Evolutionary conservation across 1,140 invertebrate species (phyloP).

Genomic region (Schmidtea mediterranea): DNA sequence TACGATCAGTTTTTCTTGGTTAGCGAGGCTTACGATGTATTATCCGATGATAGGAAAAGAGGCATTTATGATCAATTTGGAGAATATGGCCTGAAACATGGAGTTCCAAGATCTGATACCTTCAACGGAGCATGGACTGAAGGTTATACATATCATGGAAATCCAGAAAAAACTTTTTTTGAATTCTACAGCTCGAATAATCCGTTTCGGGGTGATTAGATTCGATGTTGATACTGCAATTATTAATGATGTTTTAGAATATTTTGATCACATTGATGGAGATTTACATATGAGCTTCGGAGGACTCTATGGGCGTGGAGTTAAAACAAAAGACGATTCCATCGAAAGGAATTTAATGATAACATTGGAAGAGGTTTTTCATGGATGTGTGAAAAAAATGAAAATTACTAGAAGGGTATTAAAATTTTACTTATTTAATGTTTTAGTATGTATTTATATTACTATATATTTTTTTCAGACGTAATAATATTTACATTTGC

Average conservation of each 20-base stretch:
- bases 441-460: too few relatives aligned
- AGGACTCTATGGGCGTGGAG: conserved; percentile 21
- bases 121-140: too few relatives aligned
- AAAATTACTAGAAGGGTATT: conserved; percentile 71
- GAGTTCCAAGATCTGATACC: conserved; percentile 19
- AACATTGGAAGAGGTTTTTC: conserved; percentile 26
- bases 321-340: conserved; percentile 23
- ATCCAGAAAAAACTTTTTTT: conserved; percentile 24
- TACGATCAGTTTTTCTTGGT: conserved; percentile 21
- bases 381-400: conserved; percentile 93
- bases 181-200: conserved; percentile 29
- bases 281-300: conserved; percentile 23
- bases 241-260: too few relatives aligned
- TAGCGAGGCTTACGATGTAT: conserved; percentile 27
- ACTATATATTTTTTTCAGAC: too few relatives aligned
- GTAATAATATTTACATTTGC: too few relatives aligned
- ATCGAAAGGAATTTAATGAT: conserved; percentile 23
- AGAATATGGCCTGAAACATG: conserved; percentile 27
- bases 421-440: neutral
- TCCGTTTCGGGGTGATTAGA: conserved; percentile 13
- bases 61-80: conserved; percentile 29
- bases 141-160: conserved; percentile 23
- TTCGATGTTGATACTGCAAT: too few relatives aligned
- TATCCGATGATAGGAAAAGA: conserved; percentile 21
- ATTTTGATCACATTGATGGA: too few relatives aligned